Base-by-base conservation (phyloP, 2,113 vertebrate species). In the Oxyruncus cristatus region DNA sequence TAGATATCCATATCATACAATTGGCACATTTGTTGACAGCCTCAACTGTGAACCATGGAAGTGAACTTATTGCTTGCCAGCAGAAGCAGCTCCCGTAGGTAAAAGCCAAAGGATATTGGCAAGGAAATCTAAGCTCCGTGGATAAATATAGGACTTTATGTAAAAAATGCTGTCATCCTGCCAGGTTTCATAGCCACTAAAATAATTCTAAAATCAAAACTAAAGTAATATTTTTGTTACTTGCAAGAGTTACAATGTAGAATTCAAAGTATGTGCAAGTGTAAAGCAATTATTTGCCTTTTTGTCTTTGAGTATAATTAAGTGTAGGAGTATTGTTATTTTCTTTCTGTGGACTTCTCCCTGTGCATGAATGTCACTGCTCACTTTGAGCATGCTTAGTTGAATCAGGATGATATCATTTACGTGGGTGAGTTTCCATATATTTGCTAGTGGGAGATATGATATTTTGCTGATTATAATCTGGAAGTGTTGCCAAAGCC, bases 391-490 rank as follows among this genome's bases (percentile, higher is more conserved):
- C 49, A 91, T 95, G 91, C 89, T 90, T 77, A 83, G 62, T 85
- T 88, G 83, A 91, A 89, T 92, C 76, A 94, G 67, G 65, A 96
- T 87, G 92, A 76, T 32, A 79, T 93, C 59, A 90, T 95, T 97
- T 92, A 86, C 2, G 83, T 96, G 96, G 95, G 91, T 95, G 94
- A 97, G 67, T 96, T 96, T 93, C 91, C 80, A 93, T 96, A 82
- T 95, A 95, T 92, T 88, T 82, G 86, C 95, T 98, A 96, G 93
- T 95, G 47, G 94, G 96, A 97, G 72, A 85, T 72, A 81, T 96
- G 91, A 81, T 96, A 95, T 97, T 97, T 97, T 96, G 93, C 96
- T 97, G 91, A 94, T 91, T 86, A 81, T 95, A 94, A 88, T 94
- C 92, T 85, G 77, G 75, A 65, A 87, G 73, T 92, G 73, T 83